A percentile compares a stretch with the other conserved stretches of the same genome.
These are phyloP conservation scores for Oxytorus armatus DNA, from an alignment of 2,888 invertebrate species.

Conservation along the genomic window DNA sequence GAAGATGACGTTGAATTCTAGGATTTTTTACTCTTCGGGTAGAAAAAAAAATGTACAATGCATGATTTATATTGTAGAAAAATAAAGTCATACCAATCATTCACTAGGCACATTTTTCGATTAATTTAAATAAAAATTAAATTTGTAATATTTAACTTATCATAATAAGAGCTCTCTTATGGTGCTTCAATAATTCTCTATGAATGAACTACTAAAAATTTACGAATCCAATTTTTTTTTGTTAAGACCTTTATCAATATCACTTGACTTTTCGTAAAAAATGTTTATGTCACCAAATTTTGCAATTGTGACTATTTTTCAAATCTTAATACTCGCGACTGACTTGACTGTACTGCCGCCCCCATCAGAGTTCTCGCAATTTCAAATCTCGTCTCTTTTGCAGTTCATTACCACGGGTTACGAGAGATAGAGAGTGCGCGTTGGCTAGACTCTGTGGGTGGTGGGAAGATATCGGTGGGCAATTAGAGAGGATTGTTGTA, in stretches of 20 bases:
- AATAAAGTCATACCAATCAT: too few relatives aligned
- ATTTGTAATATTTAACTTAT: not conserved
- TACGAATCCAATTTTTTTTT: not conserved
- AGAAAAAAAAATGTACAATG: too few relatives aligned
- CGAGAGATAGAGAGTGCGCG: not conserved
- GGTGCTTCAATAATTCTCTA: too few relatives aligned
- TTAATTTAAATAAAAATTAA: too few relatives aligned
- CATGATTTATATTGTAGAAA: too few relatives aligned
- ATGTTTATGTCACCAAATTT: too few relatives aligned
- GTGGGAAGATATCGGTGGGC: conserved; percentile 39
- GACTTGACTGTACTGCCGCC: not conserved
- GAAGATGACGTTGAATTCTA: not conserved
- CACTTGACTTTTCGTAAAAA: too few relatives aligned
- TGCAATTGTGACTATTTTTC: not conserved
- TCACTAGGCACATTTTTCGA: not conserved
- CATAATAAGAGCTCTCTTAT: too few relatives aligned
- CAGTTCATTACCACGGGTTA: not conserved
- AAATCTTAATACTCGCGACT: conserved; percentile 8
- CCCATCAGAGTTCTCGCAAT: conserved; percentile 22
- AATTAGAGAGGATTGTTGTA: conserved; percentile 59
- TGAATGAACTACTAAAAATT: too few relatives aligned
- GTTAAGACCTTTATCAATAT: too few relatives aligned
- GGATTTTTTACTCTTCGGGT: too few relatives aligned
- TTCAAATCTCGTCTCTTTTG: conserved; percentile 1
- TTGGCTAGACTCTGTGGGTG: conserved; percentile 52